Percentiles rank a stretch among this genome's conserved stretches.
Evolutionary conservation across 2,888 invertebrate genomes (phyloP).

Genomic region (Melipona bicolor): DNA sequence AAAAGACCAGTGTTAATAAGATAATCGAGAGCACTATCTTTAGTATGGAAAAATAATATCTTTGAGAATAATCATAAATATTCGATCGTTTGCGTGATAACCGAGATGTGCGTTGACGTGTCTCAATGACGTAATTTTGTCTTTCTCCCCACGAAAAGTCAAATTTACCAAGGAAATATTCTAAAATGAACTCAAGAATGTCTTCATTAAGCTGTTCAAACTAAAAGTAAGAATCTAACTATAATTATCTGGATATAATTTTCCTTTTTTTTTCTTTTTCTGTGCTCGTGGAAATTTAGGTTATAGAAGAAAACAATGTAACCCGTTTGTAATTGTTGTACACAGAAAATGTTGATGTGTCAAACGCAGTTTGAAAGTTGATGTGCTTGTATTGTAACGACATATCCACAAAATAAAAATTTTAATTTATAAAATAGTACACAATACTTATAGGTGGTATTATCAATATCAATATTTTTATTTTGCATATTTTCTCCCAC

Average conservation of each 20-base stretch:
- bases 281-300: slow-evolving; percentile 19
- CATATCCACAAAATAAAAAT: background rate
- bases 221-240: slow-evolving; percentile 40
- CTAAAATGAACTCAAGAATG: slow-evolving; percentile 40
- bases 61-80: slow-evolving; percentile 17
- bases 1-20: background rate
- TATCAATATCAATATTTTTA: background rate
- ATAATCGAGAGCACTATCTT: background rate
- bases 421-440: background rate
- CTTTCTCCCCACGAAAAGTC: slow-evolving; percentile 43
- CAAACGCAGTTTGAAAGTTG: slow-evolving; percentile 9
- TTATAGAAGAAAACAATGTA: slow-evolving; percentile 22
- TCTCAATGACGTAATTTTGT: slow-evolving; percentile 76
- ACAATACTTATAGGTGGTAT: background rate
- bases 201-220: slow-evolving; percentile 28
- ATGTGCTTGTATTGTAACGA: background rate
- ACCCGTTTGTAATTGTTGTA: slow-evolving; percentile 2
- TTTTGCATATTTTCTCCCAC: background rate
- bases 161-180: slow-evolving; percentile 25
- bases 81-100: slow-evolving; percentile 33
- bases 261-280: background rate
- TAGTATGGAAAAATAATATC: slow-evolving; percentile 17
- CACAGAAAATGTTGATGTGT: slow-evolving; percentile 22
- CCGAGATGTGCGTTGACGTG: slow-evolving; percentile 75
- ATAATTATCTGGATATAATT: background rate